Base-by-base conservation (phyloP, 2,888 invertebrate species). In the Tinea semifulvella region DNA sequence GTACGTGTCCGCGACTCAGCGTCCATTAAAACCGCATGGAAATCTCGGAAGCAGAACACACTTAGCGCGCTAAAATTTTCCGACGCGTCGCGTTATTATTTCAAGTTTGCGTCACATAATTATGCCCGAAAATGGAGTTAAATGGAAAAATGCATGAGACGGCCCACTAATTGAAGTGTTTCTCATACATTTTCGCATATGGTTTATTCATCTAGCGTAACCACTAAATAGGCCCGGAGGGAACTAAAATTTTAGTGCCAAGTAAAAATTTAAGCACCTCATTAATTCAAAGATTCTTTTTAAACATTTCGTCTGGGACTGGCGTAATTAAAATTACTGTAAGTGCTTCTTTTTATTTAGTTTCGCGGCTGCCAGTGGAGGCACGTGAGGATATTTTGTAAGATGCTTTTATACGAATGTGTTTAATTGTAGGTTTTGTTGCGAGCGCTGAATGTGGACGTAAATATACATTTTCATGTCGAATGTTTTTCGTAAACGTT, bases 241-340 rank as follows among this genome's bases (percentile, higher is more conserved):
- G 51, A 50, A 48, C 49, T 53, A 52, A 56, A 59, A 60, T 58
- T 60, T 56, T 51, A 56, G 53, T 53, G 48, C 50, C 35, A 49
- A 49, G 52, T 50, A 52, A 51, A 58, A 59, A 55, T 54, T 58
- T 54, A 51, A 61, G 60, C 52, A 59, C 59, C 59, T 66, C 63
- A 58, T 65, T 66, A 65, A 58, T 61, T 60, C 56, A 55, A 53
- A 54, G 55, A 48, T 58, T 56, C 59, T 58, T 64, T 60, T 58
- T 56, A 61, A 58, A 49, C 52, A 60, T 60, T 59, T 57, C 53
- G 49, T 26, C 35, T 39, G 45, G 47, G 53, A 46, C 46, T 50
- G 49, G 51, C 52, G 58, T 63, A 62, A 60, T 60, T 60, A 58
- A 61, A 60, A 59, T 56, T 54, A 53, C 55, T 55, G 56, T 50